Base-by-base conservation (phyloP, 2,888 invertebrate species). In the Stenchaetothrips biformis region DNA sequence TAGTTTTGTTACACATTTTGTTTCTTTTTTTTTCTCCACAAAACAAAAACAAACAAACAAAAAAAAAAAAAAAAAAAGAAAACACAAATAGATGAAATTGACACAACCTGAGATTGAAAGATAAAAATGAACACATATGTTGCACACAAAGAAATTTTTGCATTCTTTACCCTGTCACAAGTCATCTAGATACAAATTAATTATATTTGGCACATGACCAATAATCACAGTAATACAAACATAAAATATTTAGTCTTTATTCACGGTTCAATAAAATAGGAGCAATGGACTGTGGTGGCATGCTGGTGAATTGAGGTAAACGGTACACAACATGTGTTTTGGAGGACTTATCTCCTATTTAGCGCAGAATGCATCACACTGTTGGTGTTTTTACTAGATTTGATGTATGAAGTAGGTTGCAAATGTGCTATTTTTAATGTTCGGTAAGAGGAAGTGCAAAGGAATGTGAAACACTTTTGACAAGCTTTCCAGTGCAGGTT, bases 251-350 rank as follows among this genome's bases (percentile, higher is more conserved):
- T 37, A 37, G 37, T 37, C 37, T 37, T 37, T 37, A 37, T 37
- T 37, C 37, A 37, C 37, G 37, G 37, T 37, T 37, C 37, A 37
- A 37, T 21, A 21, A 9, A 74, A 74, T 74, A 25, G 4, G 11
- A 74, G 67, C 21, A 25, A 25, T 74, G 67, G 18, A 74, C 67
- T 74, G 67, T 74, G 67, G 67, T 74, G 67, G 67, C 67, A 74
- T 74, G 67, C 67, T 74, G 67, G 67, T 74, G 67, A 74, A 25
- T 74, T 74, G 25, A 74, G 21, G 59, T 18, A 74, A 11, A 74
- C 25, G 7, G 67, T 11, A 8, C 67, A 74, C 67, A 74, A 74
- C 21, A 74, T 74, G 67, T 74, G 21, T 74, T 74, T n/a, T 25
- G 11, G 67, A 21, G 25, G 25, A 21, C 7, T 74, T 25, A 74